Evolutionary conservation across 1,140 invertebrate species (phyloP).

Genomic region (Cardiocondyla obscurior): DNA sequence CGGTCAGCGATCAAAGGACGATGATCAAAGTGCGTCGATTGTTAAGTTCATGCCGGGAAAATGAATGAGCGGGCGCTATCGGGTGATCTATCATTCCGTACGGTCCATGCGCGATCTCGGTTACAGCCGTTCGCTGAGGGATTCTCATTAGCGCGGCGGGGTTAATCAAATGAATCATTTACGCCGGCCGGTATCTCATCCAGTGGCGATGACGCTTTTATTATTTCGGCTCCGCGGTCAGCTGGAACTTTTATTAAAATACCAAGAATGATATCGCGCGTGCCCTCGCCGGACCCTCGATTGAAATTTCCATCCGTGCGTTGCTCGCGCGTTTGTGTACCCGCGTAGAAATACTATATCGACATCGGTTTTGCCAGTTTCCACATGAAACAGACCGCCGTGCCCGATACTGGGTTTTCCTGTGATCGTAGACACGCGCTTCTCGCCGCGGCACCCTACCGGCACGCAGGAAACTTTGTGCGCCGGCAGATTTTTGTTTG

Average conservation of each 20-base stretch:
- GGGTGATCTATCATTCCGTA: slow-evolving; percentile 16
- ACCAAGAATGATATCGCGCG: slow-evolving; percentile 54
- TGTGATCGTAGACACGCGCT: slow-evolving; percentile 39
- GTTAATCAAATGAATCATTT: slow-evolving; percentile 63
- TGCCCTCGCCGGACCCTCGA: neutral
- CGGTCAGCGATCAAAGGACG: slow-evolving; percentile 14
- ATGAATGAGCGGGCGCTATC: slow-evolving; percentile 17
- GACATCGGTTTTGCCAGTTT: slow-evolving; percentile 44
- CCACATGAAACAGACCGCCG: slow-evolving; percentile 66
- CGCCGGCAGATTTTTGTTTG: slow-evolving; percentile 36
- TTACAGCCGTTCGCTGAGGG: slow-evolving; percentile 2
- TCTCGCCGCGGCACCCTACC: neutral
- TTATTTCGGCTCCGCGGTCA: slow-evolving; percentile 58
- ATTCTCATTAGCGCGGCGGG: slow-evolving; percentile 38
- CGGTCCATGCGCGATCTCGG: neutral
- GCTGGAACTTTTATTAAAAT: slow-evolving; percentile 71
- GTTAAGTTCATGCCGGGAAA: slow-evolving; percentile 30
- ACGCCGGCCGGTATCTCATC: slow-evolving; percentile 62
- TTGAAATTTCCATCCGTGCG: neutral
- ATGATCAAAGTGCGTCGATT: slow-evolving; percentile 35
- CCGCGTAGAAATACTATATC: slow-evolving; percentile 21
- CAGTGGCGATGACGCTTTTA: slow-evolving; percentile 53
- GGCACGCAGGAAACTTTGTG: slow-evolving; percentile 18
- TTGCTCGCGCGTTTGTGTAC: neutral
- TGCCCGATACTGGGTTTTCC: slow-evolving; percentile 52